Conservation (phyloP, 2,888 invertebrate genomes). For the Exocentrus adspersus region DNA sequence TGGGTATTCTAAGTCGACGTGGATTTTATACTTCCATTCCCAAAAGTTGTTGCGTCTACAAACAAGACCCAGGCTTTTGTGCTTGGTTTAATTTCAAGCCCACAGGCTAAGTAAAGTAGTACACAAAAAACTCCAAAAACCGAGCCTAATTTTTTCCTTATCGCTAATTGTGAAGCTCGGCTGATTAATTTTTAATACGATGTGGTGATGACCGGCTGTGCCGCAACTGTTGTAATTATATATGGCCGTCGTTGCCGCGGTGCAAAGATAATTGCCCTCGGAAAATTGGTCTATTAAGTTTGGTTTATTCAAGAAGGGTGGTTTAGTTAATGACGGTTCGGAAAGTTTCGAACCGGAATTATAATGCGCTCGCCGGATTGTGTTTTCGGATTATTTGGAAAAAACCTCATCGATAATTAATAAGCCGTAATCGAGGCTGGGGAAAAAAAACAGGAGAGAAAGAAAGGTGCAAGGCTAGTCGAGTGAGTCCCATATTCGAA, state of each 20-base stretch:
- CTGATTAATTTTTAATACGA: conserved; percentile 62
- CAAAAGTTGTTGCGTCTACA: too few relatives aligned
- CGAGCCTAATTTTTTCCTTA: conserved; percentile 43
- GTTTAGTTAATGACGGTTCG: conserved; percentile 30
- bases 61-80: too few relatives aligned
- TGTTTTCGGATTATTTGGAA: conserved; percentile 1
- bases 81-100: conserved; percentile 38
- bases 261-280: conserved; percentile 49
- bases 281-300: conserved; percentile 53
- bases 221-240: conserved; percentile 59
- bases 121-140: conserved; percentile 25
- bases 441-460: too few relatives aligned
- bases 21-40: not conserved
- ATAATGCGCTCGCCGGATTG: not conserved
- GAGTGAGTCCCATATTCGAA: too few relatives aligned
- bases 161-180: conserved; percentile 55
- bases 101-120: conserved; percentile 14
- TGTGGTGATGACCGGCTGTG: conserved; percentile 57
- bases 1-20: not conserved
- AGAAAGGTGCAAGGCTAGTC: not conserved
- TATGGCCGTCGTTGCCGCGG: conserved; percentile 44
- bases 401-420: not conserved
- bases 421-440: too few relatives aligned
- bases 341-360: not conserved
- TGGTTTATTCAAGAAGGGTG: conserved; percentile 47